Evolutionary conservation across 2,113 vertebrate species (phyloP).

Genomic region (Asarcornis scutulata): DNA sequence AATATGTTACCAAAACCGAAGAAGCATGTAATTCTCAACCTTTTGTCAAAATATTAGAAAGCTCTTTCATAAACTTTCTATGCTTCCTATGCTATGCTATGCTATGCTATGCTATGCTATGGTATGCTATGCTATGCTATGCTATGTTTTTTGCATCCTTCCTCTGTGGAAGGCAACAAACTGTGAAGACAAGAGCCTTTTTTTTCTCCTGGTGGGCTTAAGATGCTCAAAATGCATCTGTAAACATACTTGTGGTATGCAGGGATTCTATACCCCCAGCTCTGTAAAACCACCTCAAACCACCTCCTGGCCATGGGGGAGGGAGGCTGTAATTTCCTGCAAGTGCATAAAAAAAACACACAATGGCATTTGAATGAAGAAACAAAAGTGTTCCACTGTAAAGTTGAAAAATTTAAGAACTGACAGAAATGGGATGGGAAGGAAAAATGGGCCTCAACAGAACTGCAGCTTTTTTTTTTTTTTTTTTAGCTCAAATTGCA

Average conservation of each 20-base stretch:
- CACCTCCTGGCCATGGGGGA: not conserved
- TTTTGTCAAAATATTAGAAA: not conserved
- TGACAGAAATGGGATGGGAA: not conserved
- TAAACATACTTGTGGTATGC: not conserved
- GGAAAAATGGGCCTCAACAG: not conserved
- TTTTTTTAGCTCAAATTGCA: not conserved
- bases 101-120: too few species aligned
- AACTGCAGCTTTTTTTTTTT: not conserved
- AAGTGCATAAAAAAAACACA: not conserved
- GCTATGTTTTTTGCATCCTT: not conserved
- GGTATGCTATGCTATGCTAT: too few species aligned
- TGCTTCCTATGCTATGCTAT: too few species aligned
- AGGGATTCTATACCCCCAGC: not conserved
- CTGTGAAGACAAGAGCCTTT: not conserved
- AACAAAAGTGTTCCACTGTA: not conserved
- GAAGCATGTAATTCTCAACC: not conserved
- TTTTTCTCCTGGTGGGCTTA: not conserved
- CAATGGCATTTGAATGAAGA: not conserved
- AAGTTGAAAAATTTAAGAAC: not conserved
- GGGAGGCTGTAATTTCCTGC: not conserved
- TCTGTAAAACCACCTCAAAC: not conserved
- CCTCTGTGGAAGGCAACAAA: not conserved
- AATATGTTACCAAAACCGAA: not conserved
- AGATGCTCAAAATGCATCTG: not conserved
- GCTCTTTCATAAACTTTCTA: not conserved